These are phyloP conservation scores for Notamacropus eugenii DNA, from an alignment of 2,797 vertebrate species.

Conservation along the genomic window DNA sequence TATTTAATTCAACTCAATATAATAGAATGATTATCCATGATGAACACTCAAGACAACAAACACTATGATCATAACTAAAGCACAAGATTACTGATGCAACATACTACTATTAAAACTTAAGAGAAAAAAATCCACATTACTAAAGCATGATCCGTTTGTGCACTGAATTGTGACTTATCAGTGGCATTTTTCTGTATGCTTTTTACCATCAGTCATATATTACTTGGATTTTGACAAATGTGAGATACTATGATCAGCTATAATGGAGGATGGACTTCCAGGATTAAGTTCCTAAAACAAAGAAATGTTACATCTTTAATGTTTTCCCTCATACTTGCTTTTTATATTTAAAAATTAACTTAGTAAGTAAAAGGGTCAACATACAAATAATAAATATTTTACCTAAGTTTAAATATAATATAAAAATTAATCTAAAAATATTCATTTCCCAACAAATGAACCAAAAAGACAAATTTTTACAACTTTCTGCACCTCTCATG, in stretches of 20 bases:
- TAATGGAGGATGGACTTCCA: not conserved
- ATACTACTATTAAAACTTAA: conserved; percentile 21
- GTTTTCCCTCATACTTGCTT: conserved; percentile 39
- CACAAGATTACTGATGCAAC: not conserved
- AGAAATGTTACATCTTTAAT: conserved; percentile 3
- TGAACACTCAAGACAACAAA: not conserved
- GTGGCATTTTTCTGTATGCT: not conserved
- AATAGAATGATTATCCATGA: not conserved
- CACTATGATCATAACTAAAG: conserved; percentile 7
- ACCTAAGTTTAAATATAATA: not conserved
- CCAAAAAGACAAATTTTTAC: not conserved
- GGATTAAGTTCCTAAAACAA: not conserved
- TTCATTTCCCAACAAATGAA: conserved; percentile 24
- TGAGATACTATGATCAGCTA: conserved; percentile 27
- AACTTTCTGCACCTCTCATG: conserved; percentile 27
- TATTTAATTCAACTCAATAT: conserved; percentile 5
- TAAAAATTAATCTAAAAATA: not conserved
- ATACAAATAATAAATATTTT: not conserved
- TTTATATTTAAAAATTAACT: conserved; percentile 4
- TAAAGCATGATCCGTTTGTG: conserved; percentile 13
- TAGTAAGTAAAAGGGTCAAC: not conserved
- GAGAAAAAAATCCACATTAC: not conserved
- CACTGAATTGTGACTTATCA: not conserved
- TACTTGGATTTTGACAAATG: conserved; percentile 37
- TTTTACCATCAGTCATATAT: not conserved